These are phyloP conservation scores for Beris chalybata DNA, from an alignment of 2,888 invertebrate genomes.

Conservation along the genomic window DNA sequence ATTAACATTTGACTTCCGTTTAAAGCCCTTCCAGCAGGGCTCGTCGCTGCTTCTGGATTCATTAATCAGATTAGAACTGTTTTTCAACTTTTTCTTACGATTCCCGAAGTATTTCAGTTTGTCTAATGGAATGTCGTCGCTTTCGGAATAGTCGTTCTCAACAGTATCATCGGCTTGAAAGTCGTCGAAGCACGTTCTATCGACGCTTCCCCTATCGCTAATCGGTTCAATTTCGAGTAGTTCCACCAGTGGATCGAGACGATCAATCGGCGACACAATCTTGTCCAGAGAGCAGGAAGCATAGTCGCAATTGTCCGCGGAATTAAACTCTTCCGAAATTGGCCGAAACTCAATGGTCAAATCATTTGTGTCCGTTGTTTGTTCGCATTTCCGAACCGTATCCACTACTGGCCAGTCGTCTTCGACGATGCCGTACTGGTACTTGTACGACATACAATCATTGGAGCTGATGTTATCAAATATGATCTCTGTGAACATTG, in stretches of 20 bases:
- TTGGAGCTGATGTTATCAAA: background rate
- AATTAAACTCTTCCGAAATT: background rate
- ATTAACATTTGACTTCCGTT: background rate
- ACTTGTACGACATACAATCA: background rate
- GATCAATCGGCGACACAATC: too few relatives aligned
- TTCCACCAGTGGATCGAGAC: too few relatives aligned
- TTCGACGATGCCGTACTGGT: background rate
- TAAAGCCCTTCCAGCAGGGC: background rate
- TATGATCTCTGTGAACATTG: constrained; percentile 31
- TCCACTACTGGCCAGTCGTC: background rate
- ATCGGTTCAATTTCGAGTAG: too few relatives aligned
- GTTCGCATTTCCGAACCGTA: background rate
- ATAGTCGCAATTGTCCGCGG: too few relatives aligned
- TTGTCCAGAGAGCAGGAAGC: too few relatives aligned
- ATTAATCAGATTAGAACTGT: background rate
- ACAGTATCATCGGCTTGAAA: background rate
- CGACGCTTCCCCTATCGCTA: too few relatives aligned
- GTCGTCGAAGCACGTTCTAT: background rate
- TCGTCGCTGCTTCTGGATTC: background rate
- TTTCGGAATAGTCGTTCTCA: background rate
- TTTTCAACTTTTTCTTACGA: background rate
- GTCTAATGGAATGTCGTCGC: background rate
- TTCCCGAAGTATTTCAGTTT: background rate
- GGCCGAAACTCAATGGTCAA: background rate
- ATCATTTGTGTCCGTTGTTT: background rate